A percentile compares a stretch with the other conserved stretches of the same genome.
Evolutionary conservation across 2,888 invertebrate genomes (phyloP).

Genomic region (Hipparchia semele): DNA sequence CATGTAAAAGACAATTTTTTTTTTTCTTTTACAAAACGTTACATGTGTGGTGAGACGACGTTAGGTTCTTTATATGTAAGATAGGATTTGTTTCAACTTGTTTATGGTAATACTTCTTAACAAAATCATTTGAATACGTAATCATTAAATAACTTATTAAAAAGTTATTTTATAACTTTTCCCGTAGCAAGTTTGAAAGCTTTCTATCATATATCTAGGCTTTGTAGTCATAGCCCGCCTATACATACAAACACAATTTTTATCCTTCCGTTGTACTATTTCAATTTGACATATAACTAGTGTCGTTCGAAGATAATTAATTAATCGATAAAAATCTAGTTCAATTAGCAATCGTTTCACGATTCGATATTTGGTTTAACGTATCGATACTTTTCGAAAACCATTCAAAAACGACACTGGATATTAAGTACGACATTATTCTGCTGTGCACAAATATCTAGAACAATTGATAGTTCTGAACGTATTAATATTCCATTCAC

Average conservation of each 20-base stretch:
- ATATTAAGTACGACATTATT: too few relatives aligned
- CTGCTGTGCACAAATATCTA: too few relatives aligned
- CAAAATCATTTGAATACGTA: conserved; percentile 26
- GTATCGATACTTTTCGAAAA: too few relatives aligned
- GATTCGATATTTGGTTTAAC: neutral
- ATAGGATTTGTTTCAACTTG: conserved; percentile 62
- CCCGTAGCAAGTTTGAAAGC: conserved; percentile 58
- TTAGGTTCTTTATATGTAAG: conserved; percentile 63
- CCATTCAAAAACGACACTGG: too few relatives aligned
- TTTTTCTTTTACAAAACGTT: conserved; percentile 63
- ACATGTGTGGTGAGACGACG: conserved; percentile 83
- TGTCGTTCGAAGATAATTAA: neutral
- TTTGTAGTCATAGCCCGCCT: conserved; percentile 36
- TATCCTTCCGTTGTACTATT: neutral
- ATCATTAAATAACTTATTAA: conserved; percentile 11
- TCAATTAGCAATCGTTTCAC: neutral
- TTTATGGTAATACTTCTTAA: conserved; percentile 35
- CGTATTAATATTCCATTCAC: too few relatives aligned
- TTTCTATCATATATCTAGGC: conserved; percentile 55
- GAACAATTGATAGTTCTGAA: too few relatives aligned
- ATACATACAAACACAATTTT: conserved; percentile 10
- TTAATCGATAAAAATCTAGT: neutral
- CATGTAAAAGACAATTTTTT: conserved; percentile 66
- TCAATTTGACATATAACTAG: neutral
- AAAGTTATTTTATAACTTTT: conserved; percentile 19